Evolutionary conservation across 1,140 invertebrate species (phyloP).

Genomic region (Cotesia glomerata): DNA sequence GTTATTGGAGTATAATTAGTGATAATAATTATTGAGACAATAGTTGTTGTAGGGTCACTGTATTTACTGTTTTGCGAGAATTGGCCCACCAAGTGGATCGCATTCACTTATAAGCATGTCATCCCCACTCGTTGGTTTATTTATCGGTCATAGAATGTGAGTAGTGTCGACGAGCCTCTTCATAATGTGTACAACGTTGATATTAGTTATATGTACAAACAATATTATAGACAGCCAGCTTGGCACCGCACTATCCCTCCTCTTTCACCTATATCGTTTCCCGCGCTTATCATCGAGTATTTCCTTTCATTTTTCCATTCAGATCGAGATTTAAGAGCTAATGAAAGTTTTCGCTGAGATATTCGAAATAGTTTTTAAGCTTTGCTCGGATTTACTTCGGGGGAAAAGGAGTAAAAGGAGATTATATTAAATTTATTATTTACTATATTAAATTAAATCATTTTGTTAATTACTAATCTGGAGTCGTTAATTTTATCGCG

Average conservation of each 20-base stretch:
- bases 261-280: constrained; percentile 24
- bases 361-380: no score
- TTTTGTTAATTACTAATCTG: no score
- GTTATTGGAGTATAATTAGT: no score
- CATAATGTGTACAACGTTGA: constrained; percentile 1
- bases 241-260: constrained; percentile 52
- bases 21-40: neutral
- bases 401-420: no score
- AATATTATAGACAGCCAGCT: constrained; percentile 49
- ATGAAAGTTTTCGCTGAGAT: no score
- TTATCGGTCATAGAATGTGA: constrained; percentile 12
- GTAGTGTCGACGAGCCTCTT: constrained; percentile 35
- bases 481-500: no score
- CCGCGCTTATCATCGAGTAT: neutral
- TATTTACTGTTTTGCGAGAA: constrained; percentile 60
- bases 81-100: constrained; percentile 51
- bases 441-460: no score
- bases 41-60: constrained; percentile 25
- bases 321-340: no score
- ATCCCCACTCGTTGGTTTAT: constrained; percentile 48
- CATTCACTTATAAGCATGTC: constrained; percentile 60
- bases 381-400: no score
- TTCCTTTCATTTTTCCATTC: neutral
- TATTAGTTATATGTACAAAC: no score
- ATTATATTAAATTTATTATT: no score